Conservation (phyloP, 2,888 invertebrate genomes). For the Holacanthella duospinosa region DNA sequence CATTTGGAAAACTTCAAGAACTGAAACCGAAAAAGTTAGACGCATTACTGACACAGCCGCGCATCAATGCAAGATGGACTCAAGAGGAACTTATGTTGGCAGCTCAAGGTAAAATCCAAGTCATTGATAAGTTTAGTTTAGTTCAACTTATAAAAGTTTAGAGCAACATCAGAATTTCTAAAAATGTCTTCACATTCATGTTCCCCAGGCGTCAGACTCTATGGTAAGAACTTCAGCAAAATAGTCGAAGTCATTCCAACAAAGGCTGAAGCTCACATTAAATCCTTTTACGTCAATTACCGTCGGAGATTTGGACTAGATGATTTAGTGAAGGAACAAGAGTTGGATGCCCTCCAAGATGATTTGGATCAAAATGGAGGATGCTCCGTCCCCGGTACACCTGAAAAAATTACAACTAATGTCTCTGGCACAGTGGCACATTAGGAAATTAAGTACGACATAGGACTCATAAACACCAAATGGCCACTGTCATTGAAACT, state of each 20-base stretch:
- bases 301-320: conserved; percentile 81
- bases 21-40: conserved; percentile 52
- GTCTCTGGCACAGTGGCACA: too few species aligned
- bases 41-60: conserved; percentile 14
- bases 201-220: conserved; percentile 50
- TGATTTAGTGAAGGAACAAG: conserved; percentile 71
- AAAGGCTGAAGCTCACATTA: conserved; percentile 84
- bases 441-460: too few species aligned
- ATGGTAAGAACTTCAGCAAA: conserved; percentile 73
- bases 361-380: conserved; percentile 5
- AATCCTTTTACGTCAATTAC: conserved; percentile 84
- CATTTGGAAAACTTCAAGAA: conserved; percentile 51
- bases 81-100: conserved; percentile 83
- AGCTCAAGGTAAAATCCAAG: conserved; percentile 69
- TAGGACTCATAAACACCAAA: too few species aligned
- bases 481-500: too few species aligned
- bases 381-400: background rate
- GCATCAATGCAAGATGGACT: conserved; percentile 58
- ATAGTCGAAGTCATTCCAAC: conserved; percentile 91
- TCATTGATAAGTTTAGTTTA: too few species aligned
- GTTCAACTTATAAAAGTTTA: too few species aligned
- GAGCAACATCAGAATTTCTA: too few species aligned
- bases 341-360: conserved; percentile 49
- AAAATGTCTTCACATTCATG: too few species aligned
- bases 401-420: background rate